Evolutionary conservation across 30 jellyfish, hydroid and myxozoan species (phyloP).

Genomic region (Sanderia malayensis): DNA sequence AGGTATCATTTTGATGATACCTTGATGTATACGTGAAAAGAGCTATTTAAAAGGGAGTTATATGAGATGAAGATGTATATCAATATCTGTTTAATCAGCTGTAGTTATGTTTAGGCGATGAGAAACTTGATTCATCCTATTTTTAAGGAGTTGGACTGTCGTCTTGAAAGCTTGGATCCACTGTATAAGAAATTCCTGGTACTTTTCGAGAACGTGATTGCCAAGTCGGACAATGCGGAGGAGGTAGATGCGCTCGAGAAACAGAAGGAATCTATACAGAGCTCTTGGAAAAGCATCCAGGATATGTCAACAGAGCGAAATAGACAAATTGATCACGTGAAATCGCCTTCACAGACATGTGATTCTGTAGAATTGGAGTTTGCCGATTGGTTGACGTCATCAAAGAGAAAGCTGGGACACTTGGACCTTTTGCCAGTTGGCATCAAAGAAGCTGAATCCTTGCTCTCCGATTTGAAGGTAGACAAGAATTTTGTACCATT

Average conservation of each 20-base stretch:
- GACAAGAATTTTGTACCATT: too few relatives aligned
- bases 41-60: too few relatives aligned
- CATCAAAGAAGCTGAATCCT: constrained; percentile 7
- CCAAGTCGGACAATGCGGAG: not conserved
- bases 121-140: too few relatives aligned
- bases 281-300: constrained; percentile 36
- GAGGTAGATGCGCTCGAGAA: constrained; percentile 18
- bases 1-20: too few relatives aligned
- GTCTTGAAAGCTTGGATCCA: constrained; percentile 22
- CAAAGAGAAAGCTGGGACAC: constrained; percentile 21
- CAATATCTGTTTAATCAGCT: too few relatives aligned
- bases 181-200: constrained; percentile 18
- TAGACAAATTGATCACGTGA: not conserved
- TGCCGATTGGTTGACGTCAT: constrained; percentile 26
- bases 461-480: constrained; percentile 18
- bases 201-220: constrained; percentile 17
- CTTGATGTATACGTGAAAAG: too few relatives aligned
- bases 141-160: constrained; percentile 8
- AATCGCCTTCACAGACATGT: constrained; percentile 14
- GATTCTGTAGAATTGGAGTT: constrained; percentile 7
- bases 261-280: constrained; percentile 19
- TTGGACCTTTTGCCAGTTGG: constrained; percentile 24
- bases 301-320: constrained; percentile 9
- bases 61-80: too few relatives aligned
- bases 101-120: too few relatives aligned